These are phyloP conservation scores for Teleogryllus occipitalis DNA, from an alignment of 1,140 invertebrate genomes.

Conservation along the genomic window DNA sequence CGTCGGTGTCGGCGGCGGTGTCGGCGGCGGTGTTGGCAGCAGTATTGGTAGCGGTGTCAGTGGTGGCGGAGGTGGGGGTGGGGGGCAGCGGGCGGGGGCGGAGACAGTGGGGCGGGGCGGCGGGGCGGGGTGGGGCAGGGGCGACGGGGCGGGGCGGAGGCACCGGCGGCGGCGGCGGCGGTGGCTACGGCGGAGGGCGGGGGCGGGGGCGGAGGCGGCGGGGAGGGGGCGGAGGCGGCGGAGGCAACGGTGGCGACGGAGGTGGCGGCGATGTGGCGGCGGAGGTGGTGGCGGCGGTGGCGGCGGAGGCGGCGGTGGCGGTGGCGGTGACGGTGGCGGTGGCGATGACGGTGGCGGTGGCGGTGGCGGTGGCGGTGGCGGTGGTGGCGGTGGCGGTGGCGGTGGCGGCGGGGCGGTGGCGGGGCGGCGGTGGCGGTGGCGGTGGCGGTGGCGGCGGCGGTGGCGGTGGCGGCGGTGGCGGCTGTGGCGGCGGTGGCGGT, in stretches of 20 bases:
- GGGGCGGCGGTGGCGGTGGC: not conserved
- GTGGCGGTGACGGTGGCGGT: not conserved
- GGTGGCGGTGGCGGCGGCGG: no score
- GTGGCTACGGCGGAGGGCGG: not conserved
- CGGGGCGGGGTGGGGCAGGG: no score
- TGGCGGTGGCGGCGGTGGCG: not conserved
- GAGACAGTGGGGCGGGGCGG: no score
- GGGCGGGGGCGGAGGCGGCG: no score
- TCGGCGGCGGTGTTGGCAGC: not conserved
- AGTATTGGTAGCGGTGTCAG: not conserved
- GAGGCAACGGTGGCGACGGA: not conserved
- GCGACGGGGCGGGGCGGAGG: no score
- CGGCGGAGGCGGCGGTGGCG: not conserved
- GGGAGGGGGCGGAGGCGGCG: not conserved
- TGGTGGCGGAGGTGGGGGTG: not conserved
- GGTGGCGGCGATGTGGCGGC: not conserved
- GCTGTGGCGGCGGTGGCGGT: not conserved
- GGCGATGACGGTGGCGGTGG: not conserved
- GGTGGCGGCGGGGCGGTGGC: not conserved
- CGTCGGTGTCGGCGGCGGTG: not conserved
- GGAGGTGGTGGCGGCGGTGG: not conserved
- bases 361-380: not conserved
- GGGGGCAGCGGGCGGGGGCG: not conserved
- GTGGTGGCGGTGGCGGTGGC: not conserved
- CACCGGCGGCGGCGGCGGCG: no score